Conservation (phyloP, 30 jellyfish, hydroid and myxozoan species). For the Chrysaora quinquecirrha region DNA sequence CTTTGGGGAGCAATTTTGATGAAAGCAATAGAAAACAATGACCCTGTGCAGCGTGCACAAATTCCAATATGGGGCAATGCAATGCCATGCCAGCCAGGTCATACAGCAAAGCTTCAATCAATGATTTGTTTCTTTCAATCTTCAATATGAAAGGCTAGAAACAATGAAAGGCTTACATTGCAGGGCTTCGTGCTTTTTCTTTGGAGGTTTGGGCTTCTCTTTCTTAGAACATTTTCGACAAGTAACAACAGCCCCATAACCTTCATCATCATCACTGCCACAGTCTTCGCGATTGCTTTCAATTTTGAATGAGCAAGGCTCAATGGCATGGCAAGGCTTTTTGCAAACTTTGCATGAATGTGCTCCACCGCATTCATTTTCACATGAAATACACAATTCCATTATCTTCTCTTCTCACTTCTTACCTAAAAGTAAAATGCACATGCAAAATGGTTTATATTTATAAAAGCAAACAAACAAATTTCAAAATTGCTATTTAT, state of each 20-base stretch:
- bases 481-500: conserved; percentile 11
- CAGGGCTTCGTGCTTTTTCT: background rate
- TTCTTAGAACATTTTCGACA: background rate
- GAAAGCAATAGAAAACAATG: no score
- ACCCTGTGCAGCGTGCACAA: no score
- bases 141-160: no score
- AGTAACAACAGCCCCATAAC: background rate
- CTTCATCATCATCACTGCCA: background rate
- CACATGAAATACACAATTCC: background rate
- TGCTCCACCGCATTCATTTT: conserved; percentile 1
- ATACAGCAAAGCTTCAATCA: background rate
- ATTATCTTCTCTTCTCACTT: background rate
- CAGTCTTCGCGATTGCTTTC: background rate
- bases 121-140: background rate
- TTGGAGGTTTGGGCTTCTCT: conserved; percentile 1
- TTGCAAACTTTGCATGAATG: conserved; percentile 3
- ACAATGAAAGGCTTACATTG: conserved; percentile 1
- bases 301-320: background rate
- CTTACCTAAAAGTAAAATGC: background rate
- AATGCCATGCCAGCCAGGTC: background rate
- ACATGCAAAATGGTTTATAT: background rate
- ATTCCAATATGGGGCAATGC: no score
- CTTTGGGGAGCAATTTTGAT: no score
- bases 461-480: background rate
- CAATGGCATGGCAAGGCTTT: conserved; percentile 20